Percentiles rank a stretch among this genome's conserved stretches.
Conservation (phyloP, 1,140 invertebrate genomes). For the Zaprionus davidi region DNA sequence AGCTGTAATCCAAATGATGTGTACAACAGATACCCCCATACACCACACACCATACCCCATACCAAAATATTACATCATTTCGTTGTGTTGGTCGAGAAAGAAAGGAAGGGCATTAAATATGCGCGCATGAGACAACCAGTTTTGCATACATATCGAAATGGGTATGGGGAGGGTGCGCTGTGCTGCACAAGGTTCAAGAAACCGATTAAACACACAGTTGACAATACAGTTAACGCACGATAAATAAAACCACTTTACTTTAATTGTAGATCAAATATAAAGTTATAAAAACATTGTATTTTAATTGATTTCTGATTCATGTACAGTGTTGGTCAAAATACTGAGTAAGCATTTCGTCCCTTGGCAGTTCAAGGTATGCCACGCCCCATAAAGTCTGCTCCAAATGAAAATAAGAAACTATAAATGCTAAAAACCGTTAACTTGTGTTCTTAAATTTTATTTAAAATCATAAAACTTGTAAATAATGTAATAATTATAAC, state of each 20-base stretch:
- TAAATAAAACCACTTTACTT: slow-evolving; percentile 28
- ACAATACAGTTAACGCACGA: slow-evolving; percentile 5
- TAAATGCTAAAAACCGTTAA: no score
- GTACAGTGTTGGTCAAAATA: no score
- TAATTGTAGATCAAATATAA: neutral
- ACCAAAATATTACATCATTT: slow-evolving; percentile 65
- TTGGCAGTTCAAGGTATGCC: no score
- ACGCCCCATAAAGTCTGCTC: no score
- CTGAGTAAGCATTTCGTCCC: no score
- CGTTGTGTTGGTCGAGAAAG: slow-evolving; percentile 46
- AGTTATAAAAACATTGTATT: neutral
- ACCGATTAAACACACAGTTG: slow-evolving; percentile 56
- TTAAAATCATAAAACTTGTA: no score
- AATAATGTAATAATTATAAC: no score
- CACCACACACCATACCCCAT: slow-evolving; percentile 6
- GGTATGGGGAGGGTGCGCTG: neutral
- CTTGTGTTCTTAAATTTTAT: no score
- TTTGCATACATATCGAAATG: slow-evolving; percentile 58
- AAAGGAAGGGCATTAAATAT: slow-evolving; percentile 55
- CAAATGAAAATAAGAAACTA: no score
- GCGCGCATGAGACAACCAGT: slow-evolving; percentile 55
- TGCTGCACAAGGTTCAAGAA: slow-evolving; percentile 62
- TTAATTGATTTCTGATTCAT: neutral
- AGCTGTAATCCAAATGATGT: slow-evolving; percentile 56
- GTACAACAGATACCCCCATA: slow-evolving; percentile 10